These are phyloP conservation scores for Microcebus lehilahytsara DNA, from an alignment of 2,113 vertebrate species.

Conservation along the genomic window DNA sequence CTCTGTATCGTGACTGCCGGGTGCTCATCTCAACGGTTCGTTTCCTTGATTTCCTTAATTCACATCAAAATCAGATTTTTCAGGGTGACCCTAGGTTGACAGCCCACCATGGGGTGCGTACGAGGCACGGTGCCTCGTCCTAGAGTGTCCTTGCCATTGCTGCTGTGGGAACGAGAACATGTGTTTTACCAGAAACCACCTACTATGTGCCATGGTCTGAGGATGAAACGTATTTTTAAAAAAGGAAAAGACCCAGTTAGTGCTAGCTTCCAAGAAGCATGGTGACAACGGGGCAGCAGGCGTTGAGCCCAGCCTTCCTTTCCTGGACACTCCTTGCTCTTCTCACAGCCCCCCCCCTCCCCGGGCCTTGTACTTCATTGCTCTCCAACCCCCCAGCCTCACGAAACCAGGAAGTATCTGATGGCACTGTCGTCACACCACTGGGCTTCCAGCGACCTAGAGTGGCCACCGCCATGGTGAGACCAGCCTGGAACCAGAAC, in stretches of 20 bases:
- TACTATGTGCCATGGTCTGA: background rate
- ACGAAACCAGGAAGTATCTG: background rate
- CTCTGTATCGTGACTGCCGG: too few relatives aligned
- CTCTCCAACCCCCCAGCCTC: background rate
- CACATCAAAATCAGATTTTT: background rate
- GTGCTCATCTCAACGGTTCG: background rate
- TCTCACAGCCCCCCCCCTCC: background rate
- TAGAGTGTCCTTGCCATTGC: background rate
- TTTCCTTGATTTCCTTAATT: background rate
- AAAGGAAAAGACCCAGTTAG: background rate
- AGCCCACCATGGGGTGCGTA: background rate
- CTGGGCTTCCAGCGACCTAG: background rate
- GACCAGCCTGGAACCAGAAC: background rate
- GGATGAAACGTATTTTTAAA: background rate
- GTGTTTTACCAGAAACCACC: background rate
- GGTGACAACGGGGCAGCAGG: background rate
- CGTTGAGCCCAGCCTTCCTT: background rate
- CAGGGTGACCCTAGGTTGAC: background rate
- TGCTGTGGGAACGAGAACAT: background rate
- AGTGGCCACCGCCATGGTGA: accelerated
- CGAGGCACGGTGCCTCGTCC: background rate
- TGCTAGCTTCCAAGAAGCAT: background rate
- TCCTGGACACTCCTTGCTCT: background rate
- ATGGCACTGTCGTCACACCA: background rate
- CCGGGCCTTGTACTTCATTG: background rate